Evolutionary conservation across 2,797 vertebrate species (phyloP).

Genomic region (Lacerta viridis): DNA sequence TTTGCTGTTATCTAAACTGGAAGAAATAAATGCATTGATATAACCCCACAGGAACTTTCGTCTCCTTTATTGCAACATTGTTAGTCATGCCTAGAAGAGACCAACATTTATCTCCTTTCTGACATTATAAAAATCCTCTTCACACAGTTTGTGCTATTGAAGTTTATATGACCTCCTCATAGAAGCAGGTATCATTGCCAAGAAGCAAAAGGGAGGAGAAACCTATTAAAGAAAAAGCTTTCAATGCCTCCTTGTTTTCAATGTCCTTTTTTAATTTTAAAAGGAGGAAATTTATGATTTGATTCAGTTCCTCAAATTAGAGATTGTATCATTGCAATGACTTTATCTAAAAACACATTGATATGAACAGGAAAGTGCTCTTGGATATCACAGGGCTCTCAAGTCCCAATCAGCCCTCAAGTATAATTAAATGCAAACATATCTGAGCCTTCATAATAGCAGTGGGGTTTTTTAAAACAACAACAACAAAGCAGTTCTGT

Average conservation of each 20-base stretch:
- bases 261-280: slow-evolving; percentile 49
- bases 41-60: slow-evolving; percentile 23
- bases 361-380: not conserved
- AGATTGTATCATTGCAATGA: slow-evolving; percentile 36
- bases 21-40: slow-evolving; percentile 49
- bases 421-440: not conserved
- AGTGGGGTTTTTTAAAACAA: not conserved
- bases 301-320: slow-evolving; percentile 56
- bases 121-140: slow-evolving; percentile 51
- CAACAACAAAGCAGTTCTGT: not conserved
- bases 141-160: slow-evolving; percentile 63
- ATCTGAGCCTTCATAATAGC: not conserved
- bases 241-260: slow-evolving; percentile 65
- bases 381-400: not conserved
- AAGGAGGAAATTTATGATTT: slow-evolving; percentile 62
- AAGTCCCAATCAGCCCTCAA: slow-evolving; percentile 1
- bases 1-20: slow-evolving; percentile 37
- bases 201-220: slow-evolving; percentile 62
- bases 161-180: slow-evolving; percentile 67
- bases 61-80: slow-evolving; percentile 49
- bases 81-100: slow-evolving; percentile 47
- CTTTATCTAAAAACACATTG: slow-evolving; percentile 6
- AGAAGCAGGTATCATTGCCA: slow-evolving; percentile 65
- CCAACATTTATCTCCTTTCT: slow-evolving; percentile 54
- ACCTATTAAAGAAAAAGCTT: slow-evolving; percentile 56